These are phyloP conservation scores for Drosophila nikananu DNA, from an alignment of 1,140 invertebrate genomes.

Conservation along the genomic window DNA sequence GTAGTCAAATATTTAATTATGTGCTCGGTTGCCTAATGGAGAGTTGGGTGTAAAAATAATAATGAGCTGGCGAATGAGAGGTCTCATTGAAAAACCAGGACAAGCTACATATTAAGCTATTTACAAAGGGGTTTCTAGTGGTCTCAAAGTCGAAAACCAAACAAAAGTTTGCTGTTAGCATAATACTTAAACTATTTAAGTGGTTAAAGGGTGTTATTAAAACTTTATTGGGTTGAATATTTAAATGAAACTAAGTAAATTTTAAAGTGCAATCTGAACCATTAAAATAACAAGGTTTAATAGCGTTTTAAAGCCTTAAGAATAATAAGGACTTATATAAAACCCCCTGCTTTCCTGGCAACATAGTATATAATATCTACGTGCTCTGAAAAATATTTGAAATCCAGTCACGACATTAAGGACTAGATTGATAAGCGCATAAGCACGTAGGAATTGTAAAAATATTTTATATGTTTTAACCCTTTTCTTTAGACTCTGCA, in stretches of 20 bases:
- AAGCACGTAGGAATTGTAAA: constrained; percentile 28
- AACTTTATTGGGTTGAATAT: background rate
- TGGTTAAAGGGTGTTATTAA: background rate
- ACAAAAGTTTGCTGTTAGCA: background rate
- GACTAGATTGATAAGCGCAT: constrained; percentile 13
- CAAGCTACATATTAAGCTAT: background rate
- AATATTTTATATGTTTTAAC: constrained; percentile 26
- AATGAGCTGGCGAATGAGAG: background rate
- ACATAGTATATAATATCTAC: background rate
- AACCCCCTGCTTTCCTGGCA: background rate
- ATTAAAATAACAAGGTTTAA: too few relatives aligned
- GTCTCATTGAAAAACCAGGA: background rate
- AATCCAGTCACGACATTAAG: constrained; percentile 10
- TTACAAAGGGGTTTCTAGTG: constrained; percentile 1
- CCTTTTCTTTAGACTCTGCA: background rate
- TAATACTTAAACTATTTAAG: too few relatives aligned
- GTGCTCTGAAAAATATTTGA: background rate
- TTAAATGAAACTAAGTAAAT: too few relatives aligned
- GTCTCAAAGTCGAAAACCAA: background rate
- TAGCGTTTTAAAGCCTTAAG: background rate
- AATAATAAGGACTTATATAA: background rate
- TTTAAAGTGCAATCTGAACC: too few relatives aligned
- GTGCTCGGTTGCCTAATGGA: constrained; percentile 12
- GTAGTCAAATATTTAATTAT: constrained; percentile 46
- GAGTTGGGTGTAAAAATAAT: constrained; percentile 13